A percentile compares a stretch with the other conserved stretches of the same genome.
Conservation (phyloP, 2,113 vertebrate genomes). For the Quiscalus mexicanus region DNA sequence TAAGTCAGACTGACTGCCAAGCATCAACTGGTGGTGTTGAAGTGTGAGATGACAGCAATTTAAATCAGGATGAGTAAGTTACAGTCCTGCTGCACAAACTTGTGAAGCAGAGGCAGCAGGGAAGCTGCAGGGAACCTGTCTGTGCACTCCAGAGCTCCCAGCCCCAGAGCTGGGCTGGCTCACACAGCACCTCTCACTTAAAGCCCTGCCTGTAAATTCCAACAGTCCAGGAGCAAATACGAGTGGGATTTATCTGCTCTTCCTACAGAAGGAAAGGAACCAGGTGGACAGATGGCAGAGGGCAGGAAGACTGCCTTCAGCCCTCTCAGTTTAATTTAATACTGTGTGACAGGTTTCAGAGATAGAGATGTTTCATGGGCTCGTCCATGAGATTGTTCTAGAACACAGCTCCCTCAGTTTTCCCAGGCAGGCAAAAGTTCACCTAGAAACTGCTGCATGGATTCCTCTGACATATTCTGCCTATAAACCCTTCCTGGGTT, state of each 20-base stretch:
- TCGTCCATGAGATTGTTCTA: not conserved
- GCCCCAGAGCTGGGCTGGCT: not conserved
- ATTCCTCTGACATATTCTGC: not conserved
- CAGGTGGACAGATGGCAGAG: not conserved
- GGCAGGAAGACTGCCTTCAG: not conserved
- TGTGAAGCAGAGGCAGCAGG: not conserved
- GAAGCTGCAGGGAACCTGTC: not conserved
- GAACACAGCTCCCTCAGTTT: not conserved
- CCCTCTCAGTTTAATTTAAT: not conserved
- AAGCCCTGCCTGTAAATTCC: not conserved
- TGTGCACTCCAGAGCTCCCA: not conserved
- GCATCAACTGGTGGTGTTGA: not conserved
- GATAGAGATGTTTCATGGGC: not conserved
- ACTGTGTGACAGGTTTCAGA: not conserved
- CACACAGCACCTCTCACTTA: not conserved
- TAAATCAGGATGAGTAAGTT: not conserved
- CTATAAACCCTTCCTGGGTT: not conserved
- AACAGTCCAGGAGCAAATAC: not conserved
- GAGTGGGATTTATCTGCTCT: not conserved
- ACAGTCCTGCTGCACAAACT: not conserved
- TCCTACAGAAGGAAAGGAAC: not conserved
- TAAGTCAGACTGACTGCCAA: not conserved
- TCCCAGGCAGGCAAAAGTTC: not conserved
- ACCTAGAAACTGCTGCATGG: not conserved
- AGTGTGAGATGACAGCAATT: not conserved